Evolutionary conservation across 2,797 vertebrate species (phyloP).

Genomic region (Eleutherodactylus coqui): DNA sequence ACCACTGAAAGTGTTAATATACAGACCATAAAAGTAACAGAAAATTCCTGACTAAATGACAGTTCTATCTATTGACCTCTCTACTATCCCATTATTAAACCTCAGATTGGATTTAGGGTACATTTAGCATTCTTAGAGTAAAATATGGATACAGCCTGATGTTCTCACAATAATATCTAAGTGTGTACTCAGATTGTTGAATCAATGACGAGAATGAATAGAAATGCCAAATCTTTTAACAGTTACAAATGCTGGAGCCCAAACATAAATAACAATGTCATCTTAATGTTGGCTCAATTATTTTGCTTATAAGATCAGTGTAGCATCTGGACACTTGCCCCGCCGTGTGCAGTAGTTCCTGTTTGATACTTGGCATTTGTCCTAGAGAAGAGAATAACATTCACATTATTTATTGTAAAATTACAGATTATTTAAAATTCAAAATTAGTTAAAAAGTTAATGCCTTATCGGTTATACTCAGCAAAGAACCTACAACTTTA

Average conservation of each 20-base stretch:
- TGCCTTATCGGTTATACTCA: background rate
- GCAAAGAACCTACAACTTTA: background rate
- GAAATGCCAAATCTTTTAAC: background rate
- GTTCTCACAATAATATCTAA: background rate
- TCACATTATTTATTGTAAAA: background rate
- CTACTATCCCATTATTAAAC: too few relatives aligned
- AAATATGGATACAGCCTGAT: too few relatives aligned
- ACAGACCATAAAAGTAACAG: too few relatives aligned
- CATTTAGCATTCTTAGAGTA: too few relatives aligned
- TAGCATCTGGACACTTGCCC: slow-evolving; percentile 69
- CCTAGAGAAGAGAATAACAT: slow-evolving; percentile 18
- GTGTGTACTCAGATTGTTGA: background rate
- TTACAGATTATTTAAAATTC: background rate
- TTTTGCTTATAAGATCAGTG: slow-evolving; percentile 70
- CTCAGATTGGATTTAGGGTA: too few relatives aligned
- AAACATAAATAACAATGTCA: slow-evolving; percentile 56
- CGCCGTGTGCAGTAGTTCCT: slow-evolving; percentile 68
- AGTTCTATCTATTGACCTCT: too few relatives aligned
- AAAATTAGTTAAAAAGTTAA: background rate
- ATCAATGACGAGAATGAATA: background rate
- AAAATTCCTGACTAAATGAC: too few relatives aligned
- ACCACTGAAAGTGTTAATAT: too few relatives aligned
- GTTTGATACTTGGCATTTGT: slow-evolving; percentile 56
- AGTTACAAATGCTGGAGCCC: background rate
- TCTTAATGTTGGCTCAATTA: slow-evolving; percentile 66